Evolutionary conservation across 2,888 invertebrate genomes (phyloP).

Genomic region (Hemistola chrysoprasaria): DNA sequence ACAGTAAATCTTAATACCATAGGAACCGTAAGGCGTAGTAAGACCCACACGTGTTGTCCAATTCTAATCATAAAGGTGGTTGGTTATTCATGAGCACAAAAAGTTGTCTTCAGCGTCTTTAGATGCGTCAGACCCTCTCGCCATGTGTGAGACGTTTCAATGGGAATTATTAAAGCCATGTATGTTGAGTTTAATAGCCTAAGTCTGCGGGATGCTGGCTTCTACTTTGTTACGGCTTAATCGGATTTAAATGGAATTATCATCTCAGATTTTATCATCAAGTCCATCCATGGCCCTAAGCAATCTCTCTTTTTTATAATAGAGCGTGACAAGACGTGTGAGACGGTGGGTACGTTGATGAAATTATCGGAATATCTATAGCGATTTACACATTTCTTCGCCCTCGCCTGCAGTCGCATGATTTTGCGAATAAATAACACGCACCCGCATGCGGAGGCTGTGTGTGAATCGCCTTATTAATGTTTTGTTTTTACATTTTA

Average conservation of each 20-base stretch:
- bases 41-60: slow-evolving; percentile 28
- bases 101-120: slow-evolving; percentile 24
- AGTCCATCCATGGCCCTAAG: not conserved
- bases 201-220: slow-evolving; percentile 6
- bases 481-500: not conserved
- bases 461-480: no score
- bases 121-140: slow-evolving; percentile 17
- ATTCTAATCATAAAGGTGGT: slow-evolving; percentile 22
- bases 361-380: no score
- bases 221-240: slow-evolving; percentile 17
- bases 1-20: slow-evolving; percentile 23
- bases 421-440: no score
- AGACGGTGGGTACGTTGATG: no score
- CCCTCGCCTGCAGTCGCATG: no score
- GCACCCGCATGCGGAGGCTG: no score
- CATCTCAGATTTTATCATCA: not conserved
- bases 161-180: slow-evolving; percentile 24
- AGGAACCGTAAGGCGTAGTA: slow-evolving; percentile 25
- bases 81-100: slow-evolving; percentile 28
- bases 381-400: no score
- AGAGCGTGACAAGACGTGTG: no score
- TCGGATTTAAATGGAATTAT: slow-evolving; percentile 18
- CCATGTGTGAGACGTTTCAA: slow-evolving; percentile 20
- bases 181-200: slow-evolving; percentile 2
- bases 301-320: no score